A percentile compares a stretch with the other conserved stretches of the same genome.
Conservation (phyloP, 2,113 vertebrate genomes). For the Felis catus region DNA sequence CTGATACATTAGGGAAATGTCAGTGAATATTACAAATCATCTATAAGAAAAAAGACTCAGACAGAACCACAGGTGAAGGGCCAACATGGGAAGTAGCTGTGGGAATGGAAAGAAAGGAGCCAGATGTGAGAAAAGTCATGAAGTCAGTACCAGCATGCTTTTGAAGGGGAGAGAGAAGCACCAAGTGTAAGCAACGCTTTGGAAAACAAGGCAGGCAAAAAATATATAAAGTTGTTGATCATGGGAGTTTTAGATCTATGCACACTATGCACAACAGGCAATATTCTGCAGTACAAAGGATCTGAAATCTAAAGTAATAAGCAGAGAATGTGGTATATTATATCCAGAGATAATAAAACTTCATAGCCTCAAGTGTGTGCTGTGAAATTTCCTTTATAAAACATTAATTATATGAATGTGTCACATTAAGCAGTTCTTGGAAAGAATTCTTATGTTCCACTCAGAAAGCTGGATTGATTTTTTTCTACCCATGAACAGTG, state of each 20-base stretch:
- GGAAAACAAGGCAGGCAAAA: neutral
- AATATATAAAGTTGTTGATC: neutral
- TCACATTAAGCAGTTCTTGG: slow-evolving; percentile 47
- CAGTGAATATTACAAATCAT: neutral
- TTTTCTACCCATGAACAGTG: neutral
- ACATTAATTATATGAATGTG: slow-evolving; percentile 63
- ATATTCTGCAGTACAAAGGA: neutral
- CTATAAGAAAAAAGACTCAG: neutral
- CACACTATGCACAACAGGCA: neutral
- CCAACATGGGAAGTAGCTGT: rapidly evolving
- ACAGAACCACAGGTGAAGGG: neutral
- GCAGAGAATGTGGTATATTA: slow-evolving; percentile 25
- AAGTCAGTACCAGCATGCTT: rapidly evolving
- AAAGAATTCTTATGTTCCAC: slow-evolving; percentile 23
- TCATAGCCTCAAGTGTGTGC: neutral
- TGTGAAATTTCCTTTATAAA: slow-evolving; percentile 45
- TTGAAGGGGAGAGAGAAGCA: neutral
- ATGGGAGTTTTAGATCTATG: neutral
- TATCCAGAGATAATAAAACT: slow-evolving; percentile 43
- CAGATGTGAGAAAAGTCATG: neutral
- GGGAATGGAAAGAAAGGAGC: neutral
- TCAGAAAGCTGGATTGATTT: slow-evolving; percentile 44
- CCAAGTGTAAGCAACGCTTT: slow-evolving; percentile 1
- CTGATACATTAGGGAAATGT: neutral
- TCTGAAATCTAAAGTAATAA: slow-evolving; percentile 53